Conservation (phyloP, 2,797 vertebrate species). For the Rhabdophis nuchalis region DNA sequence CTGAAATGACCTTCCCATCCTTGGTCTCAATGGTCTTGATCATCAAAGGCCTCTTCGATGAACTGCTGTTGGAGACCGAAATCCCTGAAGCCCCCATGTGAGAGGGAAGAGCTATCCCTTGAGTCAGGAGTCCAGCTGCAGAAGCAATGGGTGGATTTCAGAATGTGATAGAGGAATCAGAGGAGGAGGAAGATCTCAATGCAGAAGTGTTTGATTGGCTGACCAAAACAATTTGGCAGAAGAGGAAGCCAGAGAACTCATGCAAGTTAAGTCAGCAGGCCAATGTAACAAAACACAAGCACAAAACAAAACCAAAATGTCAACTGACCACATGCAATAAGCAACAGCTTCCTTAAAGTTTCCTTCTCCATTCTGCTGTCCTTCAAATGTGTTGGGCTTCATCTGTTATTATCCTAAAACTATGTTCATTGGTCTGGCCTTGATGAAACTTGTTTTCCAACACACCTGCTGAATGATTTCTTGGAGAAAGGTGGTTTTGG, state of each 20-base stretch:
- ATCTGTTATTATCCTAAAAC: neutral
- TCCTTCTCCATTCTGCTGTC: neutral
- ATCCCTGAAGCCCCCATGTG: neutral
- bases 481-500: neutral
- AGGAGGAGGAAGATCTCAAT: neutral
- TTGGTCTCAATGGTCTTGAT: constrained; percentile 35
- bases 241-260: neutral
- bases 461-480: neutral
- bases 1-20: constrained; percentile 26
- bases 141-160: constrained; percentile 34
- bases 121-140: constrained; percentile 18
- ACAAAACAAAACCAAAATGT: neutral
- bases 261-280: neutral
- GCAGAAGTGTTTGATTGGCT: neutral
- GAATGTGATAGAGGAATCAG: constrained; percentile 23
- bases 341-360: neutral
- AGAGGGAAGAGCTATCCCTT: neutral
- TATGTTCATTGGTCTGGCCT: neutral
- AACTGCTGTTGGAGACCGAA: neutral
- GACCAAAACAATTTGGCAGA: neutral
- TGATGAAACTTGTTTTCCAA: neutral
- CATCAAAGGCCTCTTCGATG: constrained; percentile 20
- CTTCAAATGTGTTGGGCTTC: neutral
- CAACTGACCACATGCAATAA: neutral
- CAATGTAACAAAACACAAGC: too few relatives aligned